Percentiles rank a stretch among this genome's conserved stretches.
Evolutionary conservation across 1,140 invertebrate species (phyloP).

Genomic region (Laodelphax striatellus): DNA sequence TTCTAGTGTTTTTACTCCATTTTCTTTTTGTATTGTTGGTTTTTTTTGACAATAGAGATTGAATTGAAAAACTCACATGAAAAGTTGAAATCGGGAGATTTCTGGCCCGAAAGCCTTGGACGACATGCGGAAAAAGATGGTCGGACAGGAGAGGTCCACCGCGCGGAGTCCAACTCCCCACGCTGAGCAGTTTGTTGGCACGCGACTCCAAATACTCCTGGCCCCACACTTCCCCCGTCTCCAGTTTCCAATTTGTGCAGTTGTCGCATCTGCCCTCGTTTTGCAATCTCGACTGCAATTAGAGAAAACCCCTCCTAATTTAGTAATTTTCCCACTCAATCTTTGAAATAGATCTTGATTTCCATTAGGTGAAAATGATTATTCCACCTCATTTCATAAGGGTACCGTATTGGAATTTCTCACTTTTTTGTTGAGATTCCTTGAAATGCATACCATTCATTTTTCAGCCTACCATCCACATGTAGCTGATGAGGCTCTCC

Average conservation of each 20-base stretch:
- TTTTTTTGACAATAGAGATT: no score
- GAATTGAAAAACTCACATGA: conserved; percentile 48
- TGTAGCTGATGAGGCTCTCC: no score
- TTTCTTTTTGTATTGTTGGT: no score
- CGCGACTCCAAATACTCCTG: conserved; percentile 18
- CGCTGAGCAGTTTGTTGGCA: conserved; percentile 38
- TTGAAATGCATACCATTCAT: no score
- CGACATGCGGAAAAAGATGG: conserved; percentile 64
- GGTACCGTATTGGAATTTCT: no score
- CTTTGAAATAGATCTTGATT: no score
- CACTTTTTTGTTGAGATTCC: no score
- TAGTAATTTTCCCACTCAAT: not conserved
- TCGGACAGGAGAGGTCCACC: conserved; percentile 53
- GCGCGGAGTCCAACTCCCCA: conserved; percentile 59
- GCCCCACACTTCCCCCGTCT: conserved; percentile 57
- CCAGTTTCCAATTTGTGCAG: conserved; percentile 51
- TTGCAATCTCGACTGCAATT: conserved; percentile 35
- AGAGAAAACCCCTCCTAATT: no score
- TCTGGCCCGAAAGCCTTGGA: conserved; percentile 64
- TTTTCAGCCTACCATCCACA: no score
- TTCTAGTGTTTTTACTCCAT: no score
- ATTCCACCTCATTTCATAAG: no score
- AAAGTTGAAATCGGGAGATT: conserved; percentile 52
- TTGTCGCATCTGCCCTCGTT: conserved; percentile 43
- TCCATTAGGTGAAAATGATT: no score